Evolutionary conservation across 2,113 vertebrate genomes (phyloP).

Genomic region (Callocephalon fimbriatum): DNA sequence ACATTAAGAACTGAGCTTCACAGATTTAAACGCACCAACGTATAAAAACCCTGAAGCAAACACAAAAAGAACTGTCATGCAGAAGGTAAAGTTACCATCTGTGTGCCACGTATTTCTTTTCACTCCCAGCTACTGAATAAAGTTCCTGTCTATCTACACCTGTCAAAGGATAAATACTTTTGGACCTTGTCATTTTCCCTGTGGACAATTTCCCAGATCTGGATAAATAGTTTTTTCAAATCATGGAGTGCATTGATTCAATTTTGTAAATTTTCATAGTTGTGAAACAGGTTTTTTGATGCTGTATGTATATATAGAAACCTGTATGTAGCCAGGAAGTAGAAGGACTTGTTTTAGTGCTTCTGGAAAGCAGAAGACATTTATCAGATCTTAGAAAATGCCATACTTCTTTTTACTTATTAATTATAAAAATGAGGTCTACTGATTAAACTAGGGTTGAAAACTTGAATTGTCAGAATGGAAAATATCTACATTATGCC

Average conservation of each 20-base stretch:
- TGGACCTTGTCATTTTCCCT: not conserved
- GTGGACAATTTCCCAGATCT: not conserved
- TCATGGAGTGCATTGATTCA: not conserved
- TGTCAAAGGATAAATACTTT: not conserved
- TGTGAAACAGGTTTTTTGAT: not conserved
- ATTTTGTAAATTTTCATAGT: not conserved
- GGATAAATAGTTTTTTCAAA: not conserved
- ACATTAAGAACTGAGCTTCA: not conserved
- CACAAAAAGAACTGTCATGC: not conserved
- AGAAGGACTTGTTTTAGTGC: not conserved
- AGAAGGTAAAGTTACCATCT: not conserved
- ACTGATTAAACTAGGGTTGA: not conserved
- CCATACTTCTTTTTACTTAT: not conserved
- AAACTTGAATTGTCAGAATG: not conserved
- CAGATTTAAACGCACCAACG: not conserved
- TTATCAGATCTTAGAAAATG: not conserved
- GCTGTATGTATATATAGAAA: not conserved
- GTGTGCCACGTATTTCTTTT: not conserved
- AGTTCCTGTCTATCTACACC: not conserved
- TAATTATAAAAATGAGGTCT: not conserved
- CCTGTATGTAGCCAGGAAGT: not conserved
- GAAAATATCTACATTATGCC: not conserved
- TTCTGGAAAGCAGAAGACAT: not conserved
- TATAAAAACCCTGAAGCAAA: not conserved
- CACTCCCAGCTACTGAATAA: not conserved